phyloP scores from a whole-genome alignment of 2,888 invertebrate genomes.

The Cremastinae sp. region DNA sequence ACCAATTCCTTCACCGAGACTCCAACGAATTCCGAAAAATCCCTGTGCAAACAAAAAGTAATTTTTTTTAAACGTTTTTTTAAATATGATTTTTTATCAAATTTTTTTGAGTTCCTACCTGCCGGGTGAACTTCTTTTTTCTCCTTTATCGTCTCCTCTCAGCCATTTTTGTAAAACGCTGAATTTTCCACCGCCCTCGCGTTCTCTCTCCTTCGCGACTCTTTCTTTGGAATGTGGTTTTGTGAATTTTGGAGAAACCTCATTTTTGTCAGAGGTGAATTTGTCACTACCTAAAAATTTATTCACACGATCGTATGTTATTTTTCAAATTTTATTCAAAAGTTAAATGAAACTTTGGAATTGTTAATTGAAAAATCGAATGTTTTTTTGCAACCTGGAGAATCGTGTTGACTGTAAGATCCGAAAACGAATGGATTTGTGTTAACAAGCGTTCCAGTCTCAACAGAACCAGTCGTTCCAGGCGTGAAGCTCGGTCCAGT shows the following conservation, averaged over 20 bases:
- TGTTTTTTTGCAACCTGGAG: conserved; percentile 65
- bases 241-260: conserved; percentile 71
- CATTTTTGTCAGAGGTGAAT: conserved; percentile 70
- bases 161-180: conserved; percentile 83
- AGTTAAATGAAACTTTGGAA: neutral
- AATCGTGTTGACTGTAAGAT: conserved; percentile 74
- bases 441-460: conserved; percentile 66
- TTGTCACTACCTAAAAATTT: conserved; percentile 69
- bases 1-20: conserved; percentile 88
- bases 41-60: conserved; percentile 70
- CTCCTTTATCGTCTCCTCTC: conserved; percentile 81
- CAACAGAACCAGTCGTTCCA: conserved; percentile 67
- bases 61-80: neutral
- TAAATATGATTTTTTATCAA: conserved; percentile 24
- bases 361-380: conserved; percentile 9
- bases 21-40: conserved; percentile 83
- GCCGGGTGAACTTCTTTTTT: conserved; percentile 76
- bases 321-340: neutral
- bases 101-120: conserved; percentile 68
- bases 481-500: conserved; percentile 70
- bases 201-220: conserved; percentile 70
- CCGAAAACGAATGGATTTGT: conserved; percentile 80
- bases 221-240: conserved; percentile 75
- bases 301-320: neutral
- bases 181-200: conserved; percentile 79